Conservation (phyloP, 2,797 vertebrate species). For the Chrosomus eos region DNA sequence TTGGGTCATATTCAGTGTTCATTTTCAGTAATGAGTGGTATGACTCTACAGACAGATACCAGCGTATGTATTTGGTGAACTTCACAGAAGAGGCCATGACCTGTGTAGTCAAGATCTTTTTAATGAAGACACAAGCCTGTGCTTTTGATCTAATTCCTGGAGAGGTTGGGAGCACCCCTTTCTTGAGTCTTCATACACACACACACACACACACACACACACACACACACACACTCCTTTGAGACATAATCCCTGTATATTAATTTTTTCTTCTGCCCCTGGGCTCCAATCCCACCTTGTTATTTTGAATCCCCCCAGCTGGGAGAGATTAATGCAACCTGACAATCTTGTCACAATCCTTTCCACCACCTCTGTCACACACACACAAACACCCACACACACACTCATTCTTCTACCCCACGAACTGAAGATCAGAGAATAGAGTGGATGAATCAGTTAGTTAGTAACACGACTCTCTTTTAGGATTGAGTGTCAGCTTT, state of each 20-base stretch:
- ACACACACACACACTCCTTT: neutral
- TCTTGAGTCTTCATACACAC: neutral
- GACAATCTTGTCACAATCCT: constrained; percentile 48
- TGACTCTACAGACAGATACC: constrained; percentile 13
- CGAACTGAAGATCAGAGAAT: constrained; percentile 28
- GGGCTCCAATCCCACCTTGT: constrained; percentile 55
- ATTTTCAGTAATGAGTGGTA: neutral
- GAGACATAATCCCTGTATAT: neutral
- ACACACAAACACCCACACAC: constrained; percentile 8
- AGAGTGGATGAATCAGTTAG: constrained; percentile 30
- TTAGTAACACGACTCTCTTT: constrained; percentile 28
- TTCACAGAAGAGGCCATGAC: constrained; percentile 21
- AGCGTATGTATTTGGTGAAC: neutral
- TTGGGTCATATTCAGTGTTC: neutral
- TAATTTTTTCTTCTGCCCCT: neutral
- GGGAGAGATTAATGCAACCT: constrained; percentile 47
- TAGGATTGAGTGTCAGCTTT: constrained; percentile 26
- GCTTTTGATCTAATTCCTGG: constrained; percentile 6
- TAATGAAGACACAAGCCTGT: constrained; percentile 38
- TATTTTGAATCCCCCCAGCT: constrained; percentile 54
- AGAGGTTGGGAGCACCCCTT: constrained; percentile 26
- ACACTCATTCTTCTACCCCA: constrained; percentile 16
- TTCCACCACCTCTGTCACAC: constrained; percentile 45
- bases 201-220: too few relatives aligned
- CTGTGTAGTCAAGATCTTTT: constrained; percentile 29